A percentile compares a stretch with the other conserved stretches of the same genome.
Conservation (phyloP, 2,113 vertebrate species). For the Procavia capensis region DNA sequence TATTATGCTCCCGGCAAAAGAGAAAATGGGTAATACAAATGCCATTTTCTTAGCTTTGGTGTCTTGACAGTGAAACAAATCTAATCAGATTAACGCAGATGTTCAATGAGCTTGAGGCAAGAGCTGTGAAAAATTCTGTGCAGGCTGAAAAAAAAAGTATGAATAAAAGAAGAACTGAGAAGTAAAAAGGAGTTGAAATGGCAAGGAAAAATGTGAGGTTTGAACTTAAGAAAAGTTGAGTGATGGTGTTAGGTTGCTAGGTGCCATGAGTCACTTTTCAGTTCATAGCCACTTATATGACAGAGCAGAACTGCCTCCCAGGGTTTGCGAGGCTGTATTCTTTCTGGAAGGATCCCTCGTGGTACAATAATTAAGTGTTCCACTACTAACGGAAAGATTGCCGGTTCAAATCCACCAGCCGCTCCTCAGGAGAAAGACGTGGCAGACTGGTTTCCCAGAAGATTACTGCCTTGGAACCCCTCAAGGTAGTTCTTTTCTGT, state of each 20-base stretch:
- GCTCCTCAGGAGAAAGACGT: neutral
- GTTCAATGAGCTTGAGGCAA: neutral
- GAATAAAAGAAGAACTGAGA: neutral
- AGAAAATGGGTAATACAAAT: constrained; percentile 20
- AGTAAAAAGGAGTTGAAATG: neutral
- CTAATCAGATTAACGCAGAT: neutral
- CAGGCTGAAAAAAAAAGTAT: neutral
- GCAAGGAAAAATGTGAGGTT: neutral
- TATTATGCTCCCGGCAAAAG: neutral
- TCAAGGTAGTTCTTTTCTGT: neutral
- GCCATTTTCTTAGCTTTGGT: constrained; percentile 36
- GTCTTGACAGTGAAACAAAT: constrained; percentile 5
- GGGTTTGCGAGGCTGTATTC: neutral
- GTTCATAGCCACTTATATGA: neutral
- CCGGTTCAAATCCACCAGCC: neutral
- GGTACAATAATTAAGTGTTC: neutral
- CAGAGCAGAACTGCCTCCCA: neutral
- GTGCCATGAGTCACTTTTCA: neutral
- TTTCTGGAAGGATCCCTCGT: neutral
- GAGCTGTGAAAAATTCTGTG: neutral
- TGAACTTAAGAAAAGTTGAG: neutral
- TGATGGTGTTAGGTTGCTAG: neutral
- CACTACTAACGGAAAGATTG: neutral
- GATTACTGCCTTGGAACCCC: neutral
- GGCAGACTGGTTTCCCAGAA: neutral